These are phyloP conservation scores for Eucidaris tribuloides DNA, from an alignment of 35 echinoderm and acorn worm species.

Conservation along the genomic window DNA sequence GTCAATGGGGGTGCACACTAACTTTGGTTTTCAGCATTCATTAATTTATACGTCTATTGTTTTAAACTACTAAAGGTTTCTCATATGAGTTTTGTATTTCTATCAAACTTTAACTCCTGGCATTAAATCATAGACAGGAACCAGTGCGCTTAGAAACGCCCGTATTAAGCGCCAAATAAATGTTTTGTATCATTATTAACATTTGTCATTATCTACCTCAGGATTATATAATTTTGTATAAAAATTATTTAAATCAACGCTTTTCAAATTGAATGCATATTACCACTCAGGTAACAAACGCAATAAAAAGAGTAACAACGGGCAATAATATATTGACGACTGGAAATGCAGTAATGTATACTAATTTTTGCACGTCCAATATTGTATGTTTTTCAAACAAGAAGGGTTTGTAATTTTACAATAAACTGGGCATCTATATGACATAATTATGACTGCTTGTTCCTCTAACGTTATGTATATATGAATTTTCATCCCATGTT, in stretches of 20 bases:
- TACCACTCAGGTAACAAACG: not conserved
- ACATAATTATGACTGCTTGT: constrained; percentile 13
- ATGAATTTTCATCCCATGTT: too few relatives aligned
- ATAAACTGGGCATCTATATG: not conserved
- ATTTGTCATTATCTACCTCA: not conserved
- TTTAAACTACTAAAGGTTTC: too few relatives aligned
- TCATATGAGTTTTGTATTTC: not conserved
- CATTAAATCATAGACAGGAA: too few relatives aligned
- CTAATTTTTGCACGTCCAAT: not conserved
- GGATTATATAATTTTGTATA: not conserved
- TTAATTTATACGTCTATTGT: too few relatives aligned
- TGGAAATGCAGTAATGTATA: not conserved
- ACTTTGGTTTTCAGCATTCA: too few relatives aligned
- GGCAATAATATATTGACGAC: too few relatives aligned
- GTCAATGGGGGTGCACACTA: too few relatives aligned
- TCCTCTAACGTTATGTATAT: too few relatives aligned
- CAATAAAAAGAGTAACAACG: not conserved
- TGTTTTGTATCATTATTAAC: too few relatives aligned
- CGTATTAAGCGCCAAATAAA: not conserved
- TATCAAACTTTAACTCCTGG: not conserved
- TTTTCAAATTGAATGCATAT: not conserved
- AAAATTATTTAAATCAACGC: not conserved
- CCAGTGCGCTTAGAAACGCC: not conserved
- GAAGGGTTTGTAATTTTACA: not conserved
- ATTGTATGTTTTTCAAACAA: not conserved